Conservation (phyloP, 2,113 vertebrate species). For the Bolborhynchus lineola region DNA sequence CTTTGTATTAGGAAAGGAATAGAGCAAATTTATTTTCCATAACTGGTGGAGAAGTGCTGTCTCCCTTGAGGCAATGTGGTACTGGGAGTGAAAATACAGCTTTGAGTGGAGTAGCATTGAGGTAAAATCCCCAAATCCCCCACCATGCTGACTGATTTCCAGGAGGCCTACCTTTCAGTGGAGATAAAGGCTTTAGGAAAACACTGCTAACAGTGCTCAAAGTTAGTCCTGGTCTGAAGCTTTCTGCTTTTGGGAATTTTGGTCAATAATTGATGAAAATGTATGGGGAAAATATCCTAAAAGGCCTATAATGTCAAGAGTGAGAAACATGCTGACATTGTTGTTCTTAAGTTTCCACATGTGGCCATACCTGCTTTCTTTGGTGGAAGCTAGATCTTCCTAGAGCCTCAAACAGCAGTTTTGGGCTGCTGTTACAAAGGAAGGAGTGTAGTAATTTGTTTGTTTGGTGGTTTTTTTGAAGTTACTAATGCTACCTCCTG, state of each 20-base stretch:
- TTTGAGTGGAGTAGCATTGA: accelerated
- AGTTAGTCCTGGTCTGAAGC: background rate
- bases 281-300: background rate
- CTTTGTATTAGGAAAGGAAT: background rate
- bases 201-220: background rate
- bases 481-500: background rate
- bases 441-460: background rate
- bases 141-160: background rate
- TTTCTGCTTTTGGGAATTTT: background rate
- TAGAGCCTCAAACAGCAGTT: background rate
- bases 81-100: background rate
- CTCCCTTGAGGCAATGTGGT: background rate
- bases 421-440: background rate
- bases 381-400: background rate
- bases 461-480: background rate
- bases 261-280: background rate
- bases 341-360: background rate
- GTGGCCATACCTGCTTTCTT: accelerated
- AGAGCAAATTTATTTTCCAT: background rate
- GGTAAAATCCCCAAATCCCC: background rate
- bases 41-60: background rate
- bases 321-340: background rate
- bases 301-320: background rate
- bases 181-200: background rate
- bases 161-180: background rate